These are phyloP conservation scores for Mus spretus DNA, from an alignment of 2,797 vertebrate genomes.

Conservation along the genomic window DNA sequence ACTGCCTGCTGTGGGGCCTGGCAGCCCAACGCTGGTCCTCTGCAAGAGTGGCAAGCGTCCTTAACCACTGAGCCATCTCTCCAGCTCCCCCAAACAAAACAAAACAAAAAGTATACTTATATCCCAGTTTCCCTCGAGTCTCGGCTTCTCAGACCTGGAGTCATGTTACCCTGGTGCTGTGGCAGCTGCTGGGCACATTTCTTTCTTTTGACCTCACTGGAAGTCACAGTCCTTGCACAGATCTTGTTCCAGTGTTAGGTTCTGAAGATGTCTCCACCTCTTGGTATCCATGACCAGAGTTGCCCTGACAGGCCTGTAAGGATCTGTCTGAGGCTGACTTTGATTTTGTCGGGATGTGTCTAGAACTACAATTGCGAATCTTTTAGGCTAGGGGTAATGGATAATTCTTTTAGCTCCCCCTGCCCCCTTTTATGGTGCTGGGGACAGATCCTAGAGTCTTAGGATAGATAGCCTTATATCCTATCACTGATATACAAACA, in stretches of 20 bases:
- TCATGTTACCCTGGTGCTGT: too few relatives aligned
- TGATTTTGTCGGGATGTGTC: rapidly evolving
- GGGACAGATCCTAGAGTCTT: background rate
- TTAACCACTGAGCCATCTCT: background rate
- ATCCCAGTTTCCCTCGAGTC: background rate
- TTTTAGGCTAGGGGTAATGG: background rate
- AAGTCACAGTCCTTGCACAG: too few relatives aligned
- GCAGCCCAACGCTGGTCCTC: background rate
- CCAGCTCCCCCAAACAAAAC: background rate
- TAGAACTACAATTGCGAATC: background rate
- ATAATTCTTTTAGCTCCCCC: background rate
- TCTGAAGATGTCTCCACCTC: background rate
- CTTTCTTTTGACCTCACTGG: background rate
- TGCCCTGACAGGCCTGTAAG: rapidly evolving
- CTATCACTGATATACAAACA: background rate
- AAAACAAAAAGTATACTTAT: background rate
- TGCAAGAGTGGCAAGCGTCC: background rate
- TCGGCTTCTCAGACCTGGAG: background rate
- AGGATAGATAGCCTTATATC: background rate
- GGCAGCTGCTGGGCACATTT: background rate
- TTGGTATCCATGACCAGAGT: rapidly evolving
- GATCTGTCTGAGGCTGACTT: background rate
- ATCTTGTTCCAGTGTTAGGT: rapidly evolving
- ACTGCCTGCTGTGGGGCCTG: background rate
- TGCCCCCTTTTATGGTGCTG: background rate